Conservation (phyloP, 2,113 vertebrate species). For the Oxyruncus cristatus region DNA sequence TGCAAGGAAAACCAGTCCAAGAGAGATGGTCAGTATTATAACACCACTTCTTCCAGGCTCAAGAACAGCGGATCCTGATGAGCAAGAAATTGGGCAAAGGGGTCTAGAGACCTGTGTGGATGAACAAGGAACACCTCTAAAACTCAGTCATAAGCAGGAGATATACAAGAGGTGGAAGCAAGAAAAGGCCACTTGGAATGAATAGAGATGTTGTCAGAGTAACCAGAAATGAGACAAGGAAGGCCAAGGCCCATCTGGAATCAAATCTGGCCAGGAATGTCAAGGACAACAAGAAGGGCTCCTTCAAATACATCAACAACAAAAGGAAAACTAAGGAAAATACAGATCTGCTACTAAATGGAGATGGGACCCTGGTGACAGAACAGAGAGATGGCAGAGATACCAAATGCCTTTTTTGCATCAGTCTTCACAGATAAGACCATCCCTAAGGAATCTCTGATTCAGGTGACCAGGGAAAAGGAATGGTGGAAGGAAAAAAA, state of each 20-base stretch:
- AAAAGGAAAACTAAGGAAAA: neutral
- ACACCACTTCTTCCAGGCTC: neutral
- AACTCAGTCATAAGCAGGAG: neutral
- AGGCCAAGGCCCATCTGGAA: neutral
- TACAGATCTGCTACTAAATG: neutral
- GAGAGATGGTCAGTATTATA: neutral
- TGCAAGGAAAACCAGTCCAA: neutral
- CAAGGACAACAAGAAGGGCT: neutral
- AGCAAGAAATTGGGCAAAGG: neutral
- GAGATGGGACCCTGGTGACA: neutral
- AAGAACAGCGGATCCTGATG: neutral
- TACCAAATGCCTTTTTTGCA: neutral
- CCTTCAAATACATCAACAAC: neutral
- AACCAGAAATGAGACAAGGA: neutral
- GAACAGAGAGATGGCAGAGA: neutral
- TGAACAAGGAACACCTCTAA: neutral
- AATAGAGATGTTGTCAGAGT: neutral
- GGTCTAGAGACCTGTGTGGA: neutral
- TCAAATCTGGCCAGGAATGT: neutral
- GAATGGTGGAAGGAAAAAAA: neutral
- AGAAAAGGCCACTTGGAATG: rapidly evolving
- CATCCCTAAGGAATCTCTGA: neutral
- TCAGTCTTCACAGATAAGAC: neutral
- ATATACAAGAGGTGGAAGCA: neutral
- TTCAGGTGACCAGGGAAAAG: neutral